Percentiles rank a stretch among this genome's conserved stretches.
These are phyloP conservation scores for Caenorhabditis briggsae DNA, from an alignment of 1,140 invertebrate species.

Conservation along the genomic window DNA sequence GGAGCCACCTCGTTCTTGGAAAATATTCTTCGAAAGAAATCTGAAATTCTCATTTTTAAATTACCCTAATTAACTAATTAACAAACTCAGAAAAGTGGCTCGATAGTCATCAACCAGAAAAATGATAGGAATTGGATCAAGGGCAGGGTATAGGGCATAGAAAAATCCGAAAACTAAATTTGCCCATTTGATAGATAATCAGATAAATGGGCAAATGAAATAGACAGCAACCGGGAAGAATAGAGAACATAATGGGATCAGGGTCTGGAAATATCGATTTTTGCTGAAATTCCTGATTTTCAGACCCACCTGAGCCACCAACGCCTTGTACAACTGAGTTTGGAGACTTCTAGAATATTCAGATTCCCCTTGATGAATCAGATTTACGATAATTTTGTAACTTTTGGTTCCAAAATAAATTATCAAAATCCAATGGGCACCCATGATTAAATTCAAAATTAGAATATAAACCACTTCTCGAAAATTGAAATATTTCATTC, in stretches of 20 bases:
- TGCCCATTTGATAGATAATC: not conserved
- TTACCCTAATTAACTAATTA: not conserved
- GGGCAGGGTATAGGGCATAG: not conserved
- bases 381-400: not conserved
- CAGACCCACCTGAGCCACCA: not conserved
- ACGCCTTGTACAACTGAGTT: not conserved
- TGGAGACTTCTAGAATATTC: conserved; percentile 2
- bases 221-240: not conserved
- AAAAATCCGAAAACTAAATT: not conserved
- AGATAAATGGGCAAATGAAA: not conserved
- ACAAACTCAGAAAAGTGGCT: not conserved
- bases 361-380: not conserved
- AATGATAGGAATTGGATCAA: conserved; percentile 6
- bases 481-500: too few relatives aligned
- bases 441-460: not conserved
- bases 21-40: not conserved
- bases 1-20: not conserved
- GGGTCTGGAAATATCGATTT: not conserved
- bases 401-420: not conserved
- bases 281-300: too few relatives aligned
- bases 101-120: not conserved
- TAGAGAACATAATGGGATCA: not conserved
- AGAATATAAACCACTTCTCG: too few relatives aligned
- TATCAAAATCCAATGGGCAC: not conserved
- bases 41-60: not conserved